Conservation (phyloP, 2,113 vertebrate genomes). For the Nestor notabilis region DNA sequence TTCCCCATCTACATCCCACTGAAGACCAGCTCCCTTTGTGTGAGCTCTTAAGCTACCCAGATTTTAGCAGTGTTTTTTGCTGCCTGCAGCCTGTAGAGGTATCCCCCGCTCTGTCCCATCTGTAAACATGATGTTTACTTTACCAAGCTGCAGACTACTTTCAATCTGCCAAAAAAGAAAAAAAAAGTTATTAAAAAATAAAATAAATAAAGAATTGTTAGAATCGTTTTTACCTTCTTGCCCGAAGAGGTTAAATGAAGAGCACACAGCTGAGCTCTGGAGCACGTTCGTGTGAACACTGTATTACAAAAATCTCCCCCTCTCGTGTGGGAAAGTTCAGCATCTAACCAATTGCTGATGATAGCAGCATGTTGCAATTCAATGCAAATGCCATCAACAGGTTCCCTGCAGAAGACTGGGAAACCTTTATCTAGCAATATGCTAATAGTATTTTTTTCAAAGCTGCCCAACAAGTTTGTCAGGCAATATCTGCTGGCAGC, state of each 20-base stretch:
- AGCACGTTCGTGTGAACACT: not conserved
- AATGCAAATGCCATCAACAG: not conserved
- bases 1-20: not conserved
- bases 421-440: not conserved
- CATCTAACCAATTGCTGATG: not conserved
- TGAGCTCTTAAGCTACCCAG: not conserved
- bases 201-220: not conserved
- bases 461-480: slow-evolving; percentile 4
- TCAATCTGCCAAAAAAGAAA: not conserved
- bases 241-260: slow-evolving; percentile 30
- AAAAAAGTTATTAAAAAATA: not conserved
- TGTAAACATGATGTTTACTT: not conserved
- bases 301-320: not conserved
- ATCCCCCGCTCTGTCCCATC: not conserved
- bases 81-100: not conserved
- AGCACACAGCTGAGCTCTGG: slow-evolving; percentile 14
- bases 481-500: not conserved
- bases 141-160: not conserved
- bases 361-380: not conserved
- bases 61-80: not conserved
- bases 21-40: not conserved
- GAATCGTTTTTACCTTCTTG: slow-evolving; percentile 64
- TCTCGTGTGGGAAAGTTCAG: slow-evolving; percentile 16
- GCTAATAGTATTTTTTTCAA: not conserved
- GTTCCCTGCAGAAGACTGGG: not conserved